Conservation (phyloP, 1,140 invertebrate genomes). For the Lasioglossum albipes region DNA sequence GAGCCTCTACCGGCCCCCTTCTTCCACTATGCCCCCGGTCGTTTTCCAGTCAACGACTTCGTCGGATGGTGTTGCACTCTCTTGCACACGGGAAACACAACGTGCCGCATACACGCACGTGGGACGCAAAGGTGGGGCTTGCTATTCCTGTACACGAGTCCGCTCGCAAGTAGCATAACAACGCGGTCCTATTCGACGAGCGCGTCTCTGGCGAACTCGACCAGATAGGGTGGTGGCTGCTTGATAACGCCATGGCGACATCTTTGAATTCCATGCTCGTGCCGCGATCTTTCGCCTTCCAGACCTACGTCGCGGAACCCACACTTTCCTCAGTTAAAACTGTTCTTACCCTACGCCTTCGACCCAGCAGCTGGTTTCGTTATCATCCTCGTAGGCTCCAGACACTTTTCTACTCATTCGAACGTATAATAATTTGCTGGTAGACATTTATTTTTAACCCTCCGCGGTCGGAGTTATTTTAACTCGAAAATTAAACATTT, state of each 20-base stretch:
- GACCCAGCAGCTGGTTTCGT: too few species aligned
- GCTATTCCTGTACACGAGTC: conserved; percentile 63
- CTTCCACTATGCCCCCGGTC: conserved; percentile 11
- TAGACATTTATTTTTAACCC: too few species aligned
- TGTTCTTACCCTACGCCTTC: too few species aligned
- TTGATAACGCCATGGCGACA: conserved; percentile 10
- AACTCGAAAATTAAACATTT: too few species aligned
- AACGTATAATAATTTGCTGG: too few species aligned
- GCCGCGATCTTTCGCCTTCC: not conserved
- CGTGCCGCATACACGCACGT: conserved; percentile 38
- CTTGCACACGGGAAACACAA: conserved; percentile 53
- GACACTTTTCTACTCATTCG: too few species aligned
- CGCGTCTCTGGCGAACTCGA: not conserved
- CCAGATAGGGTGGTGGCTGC: not conserved
- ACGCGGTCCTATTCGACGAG: conserved; percentile 43
- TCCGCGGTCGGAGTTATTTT: too few species aligned
- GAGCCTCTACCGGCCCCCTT: not conserved
- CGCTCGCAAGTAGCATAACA: conserved; percentile 66
- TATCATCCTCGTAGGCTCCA: too few species aligned
- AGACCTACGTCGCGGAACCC: too few species aligned
- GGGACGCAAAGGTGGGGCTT: conserved; percentile 31
- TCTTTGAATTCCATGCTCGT: conserved; percentile 7
- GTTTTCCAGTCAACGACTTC: conserved; percentile 56
- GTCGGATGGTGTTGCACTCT: conserved; percentile 41
- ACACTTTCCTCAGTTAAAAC: too few species aligned